Evolutionary conservation across 2,797 vertebrate species (phyloP), one percentile per base, ranked within the genome.

Genomic region (Pterois miles): DNA sequence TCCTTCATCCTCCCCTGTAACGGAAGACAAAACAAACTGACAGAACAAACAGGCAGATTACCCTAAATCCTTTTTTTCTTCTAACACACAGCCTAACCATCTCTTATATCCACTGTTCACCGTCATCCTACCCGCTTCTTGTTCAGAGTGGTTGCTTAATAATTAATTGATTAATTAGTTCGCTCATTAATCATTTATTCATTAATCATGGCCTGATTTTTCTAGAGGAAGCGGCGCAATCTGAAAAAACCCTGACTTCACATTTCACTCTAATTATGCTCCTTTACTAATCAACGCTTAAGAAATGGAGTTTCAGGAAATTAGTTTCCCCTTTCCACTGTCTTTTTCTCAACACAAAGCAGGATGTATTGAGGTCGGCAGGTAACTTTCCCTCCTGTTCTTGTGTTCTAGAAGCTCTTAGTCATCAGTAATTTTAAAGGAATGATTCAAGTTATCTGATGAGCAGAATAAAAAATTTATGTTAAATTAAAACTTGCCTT

Each of bases 151-250:
- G 94, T 92, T 92, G 93, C 87, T 96, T 94, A 96, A 95, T 96
- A 95, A 96, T 96, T 95, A 94, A 95, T 95, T 94, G 92, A 95
- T 95, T 96, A 95, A 96, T 96, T 96, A 95, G 93, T 90, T 93
- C 82, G 4, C 92, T 95, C 94, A 95, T 96, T 95, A 95, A 95
- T 96, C 95, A 96, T 96, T 95, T 91, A 95, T 94, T 94, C 91
- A 94, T 96, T 96, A 95, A 96, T 95, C 95, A 95, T 91, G 91
- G 92, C 92, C 92, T 93, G 93, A 93, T 94, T 95, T 94, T 96
- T 95, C 86, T 90, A 86, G 91, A 94, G 93, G 94, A 96, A 96
- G 94, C 86, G 70, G 91, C 71, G 75, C 92, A 93, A 94, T 93
- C 90, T 90, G 89, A 88, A 94, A 93, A 95, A 95, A 81, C 56